These are phyloP conservation scores for Martes flavigula DNA, from an alignment of 2,797 vertebrate genomes.

Conservation along the genomic window DNA sequence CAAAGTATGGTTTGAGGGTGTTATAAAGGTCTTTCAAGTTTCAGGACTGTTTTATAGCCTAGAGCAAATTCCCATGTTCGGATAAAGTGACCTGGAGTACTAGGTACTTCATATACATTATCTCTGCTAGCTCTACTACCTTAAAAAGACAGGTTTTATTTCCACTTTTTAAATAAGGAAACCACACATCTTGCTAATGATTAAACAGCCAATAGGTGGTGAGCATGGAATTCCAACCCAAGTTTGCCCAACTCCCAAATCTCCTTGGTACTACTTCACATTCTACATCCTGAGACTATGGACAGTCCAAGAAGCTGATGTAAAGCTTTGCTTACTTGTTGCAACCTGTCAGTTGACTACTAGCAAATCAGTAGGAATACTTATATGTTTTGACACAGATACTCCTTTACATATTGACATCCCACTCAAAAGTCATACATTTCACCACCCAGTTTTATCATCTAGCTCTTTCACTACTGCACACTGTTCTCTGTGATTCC, in stretches of 20 bases:
- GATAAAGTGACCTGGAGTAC: neutral
- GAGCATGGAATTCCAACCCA: neutral
- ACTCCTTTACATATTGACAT: neutral
- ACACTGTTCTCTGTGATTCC: constrained; percentile 1
- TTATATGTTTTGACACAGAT: neutral
- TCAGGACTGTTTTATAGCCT: neutral
- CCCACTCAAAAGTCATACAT: neutral
- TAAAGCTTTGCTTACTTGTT: neutral
- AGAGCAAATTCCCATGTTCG: neutral
- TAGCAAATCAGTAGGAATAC: neutral
- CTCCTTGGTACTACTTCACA: neutral
- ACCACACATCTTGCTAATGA: neutral
- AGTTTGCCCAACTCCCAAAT: neutral
- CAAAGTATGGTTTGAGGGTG: neutral
- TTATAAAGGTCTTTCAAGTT: neutral
- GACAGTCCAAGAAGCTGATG: neutral
- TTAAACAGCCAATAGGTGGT: neutral
- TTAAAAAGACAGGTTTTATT: neutral
- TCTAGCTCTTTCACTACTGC: neutral
- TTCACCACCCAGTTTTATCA: neutral
- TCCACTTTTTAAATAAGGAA: neutral
- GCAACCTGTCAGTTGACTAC: neutral
- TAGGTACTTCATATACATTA: neutral
- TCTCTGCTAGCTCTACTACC: neutral
- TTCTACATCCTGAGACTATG: neutral